phyloP scores from a whole-genome alignment of 2,888 invertebrate species.

The Machimus atricapillus region DNA sequence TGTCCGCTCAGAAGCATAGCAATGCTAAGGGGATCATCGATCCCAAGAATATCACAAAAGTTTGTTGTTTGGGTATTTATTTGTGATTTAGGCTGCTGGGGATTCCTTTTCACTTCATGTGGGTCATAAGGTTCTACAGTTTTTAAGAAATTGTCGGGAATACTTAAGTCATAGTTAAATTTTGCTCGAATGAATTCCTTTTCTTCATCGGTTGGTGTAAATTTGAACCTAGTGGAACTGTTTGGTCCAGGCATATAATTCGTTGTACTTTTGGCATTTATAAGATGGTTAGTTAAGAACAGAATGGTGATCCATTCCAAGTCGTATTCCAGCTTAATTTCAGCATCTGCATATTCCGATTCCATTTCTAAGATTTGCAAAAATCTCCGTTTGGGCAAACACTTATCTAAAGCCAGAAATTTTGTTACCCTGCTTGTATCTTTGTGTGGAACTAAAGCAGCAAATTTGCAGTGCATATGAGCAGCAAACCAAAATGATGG shows the following conservation, averaged over 20 bases:
- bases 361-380: constrained; percentile 81
- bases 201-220: constrained; percentile 75
- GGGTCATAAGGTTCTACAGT: constrained; percentile 73
- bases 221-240: constrained; percentile 68
- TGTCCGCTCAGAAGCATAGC: constrained; percentile 66
- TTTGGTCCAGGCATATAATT: constrained; percentile 83
- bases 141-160: constrained; percentile 80
- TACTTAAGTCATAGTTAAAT: constrained; percentile 71
- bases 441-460: constrained; percentile 82
- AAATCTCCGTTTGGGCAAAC: constrained; percentile 86
- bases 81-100: constrained; percentile 64
- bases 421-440: constrained; percentile 70
- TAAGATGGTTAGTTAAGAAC: constrained; percentile 85
- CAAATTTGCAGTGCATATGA: constrained; percentile 96
- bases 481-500: constrained; percentile 97
- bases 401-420: constrained; percentile 96
- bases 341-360: constrained; percentile 61
- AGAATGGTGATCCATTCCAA: constrained; percentile 94
- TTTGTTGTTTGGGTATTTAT: constrained; percentile 74
- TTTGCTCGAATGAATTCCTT: constrained; percentile 69
- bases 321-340: constrained; percentile 70
- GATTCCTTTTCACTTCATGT: constrained; percentile 56
- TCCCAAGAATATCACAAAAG: constrained; percentile 73
- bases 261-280: constrained; percentile 73
- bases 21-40: constrained; percentile 82